These are phyloP conservation scores for Molossus alvarezi DNA, from an alignment of 2,797 vertebrate species.

Conservation along the genomic window DNA sequence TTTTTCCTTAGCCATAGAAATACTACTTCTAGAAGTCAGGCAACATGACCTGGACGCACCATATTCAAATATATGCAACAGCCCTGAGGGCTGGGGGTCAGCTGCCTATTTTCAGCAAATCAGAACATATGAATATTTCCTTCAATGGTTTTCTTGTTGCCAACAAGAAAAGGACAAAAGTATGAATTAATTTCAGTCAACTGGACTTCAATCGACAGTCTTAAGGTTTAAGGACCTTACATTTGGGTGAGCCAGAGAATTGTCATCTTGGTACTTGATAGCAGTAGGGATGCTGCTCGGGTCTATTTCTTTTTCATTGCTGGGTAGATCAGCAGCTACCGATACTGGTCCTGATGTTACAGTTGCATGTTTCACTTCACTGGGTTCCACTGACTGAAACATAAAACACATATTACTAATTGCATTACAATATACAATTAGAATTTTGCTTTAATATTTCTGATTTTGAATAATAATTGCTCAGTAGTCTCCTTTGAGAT, in stretches of 20 bases:
- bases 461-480: constrained; percentile 38
- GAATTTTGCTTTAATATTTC: not conserved
- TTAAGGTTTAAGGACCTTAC: constrained; percentile 90
- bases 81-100: not conserved
- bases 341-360: constrained; percentile 78
- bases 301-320: constrained; percentile 88
- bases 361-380: constrained; percentile 89
- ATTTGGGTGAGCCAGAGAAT: constrained; percentile 95
- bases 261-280: constrained; percentile 96
- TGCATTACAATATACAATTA: not conserved
- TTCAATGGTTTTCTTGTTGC: not conserved
- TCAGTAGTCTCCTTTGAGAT: constrained; percentile 32
- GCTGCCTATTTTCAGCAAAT: not conserved
- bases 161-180: not conserved
- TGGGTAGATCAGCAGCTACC: constrained; percentile 77
- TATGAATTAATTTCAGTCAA: not conserved
- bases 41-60: not conserved
- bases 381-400: constrained; percentile 89
- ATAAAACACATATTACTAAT: not conserved
- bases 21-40: not conserved
- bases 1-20: constrained; percentile 21
- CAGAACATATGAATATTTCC: not conserved
- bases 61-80: not conserved
- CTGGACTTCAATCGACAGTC: not conserved
- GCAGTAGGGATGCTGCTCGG: constrained; percentile 92